Evolutionary conservation across 1,140 invertebrate species (phyloP).

Genomic region (Saccostrea echinata): DNA sequence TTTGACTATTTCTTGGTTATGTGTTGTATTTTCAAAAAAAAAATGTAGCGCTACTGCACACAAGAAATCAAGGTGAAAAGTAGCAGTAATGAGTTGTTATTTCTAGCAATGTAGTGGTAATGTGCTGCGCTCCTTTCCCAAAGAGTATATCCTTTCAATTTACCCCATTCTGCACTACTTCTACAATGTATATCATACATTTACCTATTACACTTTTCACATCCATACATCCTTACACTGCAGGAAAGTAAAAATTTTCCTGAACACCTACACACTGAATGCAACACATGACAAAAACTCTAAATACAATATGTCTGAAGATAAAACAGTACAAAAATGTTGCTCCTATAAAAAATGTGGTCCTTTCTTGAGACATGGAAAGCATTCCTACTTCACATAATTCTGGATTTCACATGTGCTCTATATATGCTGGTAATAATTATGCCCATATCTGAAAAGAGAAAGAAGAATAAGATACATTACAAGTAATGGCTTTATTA

Average conservation of each 20-base stretch:
- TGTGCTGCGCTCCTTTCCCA: too few relatives aligned
- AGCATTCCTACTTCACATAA: background rate
- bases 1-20: too few relatives aligned
- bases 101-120: too few relatives aligned
- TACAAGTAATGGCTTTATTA: background rate
- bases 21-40: too few relatives aligned
- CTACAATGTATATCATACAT: too few relatives aligned
- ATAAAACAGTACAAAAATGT: background rate
- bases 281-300: background rate
- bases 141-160: too few relatives aligned
- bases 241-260: background rate
- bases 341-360: background rate
- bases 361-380: background rate
- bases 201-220: too few relatives aligned
- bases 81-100: too few relatives aligned
- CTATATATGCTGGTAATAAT: background rate
- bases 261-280: background rate
- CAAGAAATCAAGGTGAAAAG: too few relatives aligned
- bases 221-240: background rate
- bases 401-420: constrained; percentile 22
- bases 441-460: constrained; percentile 29
- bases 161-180: too few relatives aligned
- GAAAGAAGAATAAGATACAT: background rate
- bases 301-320: background rate
- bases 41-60: too few relatives aligned